Evolutionary conservation across 2,113 vertebrate species (phyloP), one percentile per base, ranked within the genome.

Genomic region (Stigmatopora argus): DNA sequence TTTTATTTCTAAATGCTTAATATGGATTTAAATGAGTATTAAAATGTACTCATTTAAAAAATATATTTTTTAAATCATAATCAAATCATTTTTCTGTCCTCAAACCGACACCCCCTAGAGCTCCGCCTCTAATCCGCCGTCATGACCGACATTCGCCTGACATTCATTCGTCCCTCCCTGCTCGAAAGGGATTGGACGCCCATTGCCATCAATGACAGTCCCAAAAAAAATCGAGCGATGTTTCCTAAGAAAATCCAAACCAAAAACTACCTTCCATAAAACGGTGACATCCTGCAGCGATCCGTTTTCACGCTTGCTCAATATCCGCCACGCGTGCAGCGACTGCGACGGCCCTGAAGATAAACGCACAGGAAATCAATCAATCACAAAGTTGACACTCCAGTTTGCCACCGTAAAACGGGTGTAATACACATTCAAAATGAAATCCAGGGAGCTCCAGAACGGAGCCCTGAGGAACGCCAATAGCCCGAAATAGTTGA

Each of bases 221-320:
- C 26, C 1, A 31, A 31, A 31, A 31, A 31, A n/a, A n/a, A n/a
- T n/a, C n/a, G n/a, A n/a, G n/a, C n/a, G n/a, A n/a, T n/a, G n/a
- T n/a, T n/a, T n/a, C n/a, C n/a, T n/a, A n/a, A 14, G 21, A 17
- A 58, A 38, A 38, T 1, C 26, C 26, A 31, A 31, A 31, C 3
- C 26, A 31, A 15, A 59, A 12, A 19, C 55, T 84, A 92, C 91
- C 88, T 92, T 89, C 91, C 91, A 92, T 14, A 92, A 65, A 63
- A 91, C 78, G 0, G 73, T 88, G 58, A 91, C 78, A 11, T 14
- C 61, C 69, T 21, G 65, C 41, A 26, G 19, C 17, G 70, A 13
- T 0, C 53, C 18, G 14, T 3, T 13, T 2, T 49, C 4, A 10
- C 3, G 46, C 26, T n/a, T n/a, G 52, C 35, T 62, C 7, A 89